Base-by-base conservation (phyloP, 2,888 invertebrate genomes). In the Pristionchus mayeri region DNA sequence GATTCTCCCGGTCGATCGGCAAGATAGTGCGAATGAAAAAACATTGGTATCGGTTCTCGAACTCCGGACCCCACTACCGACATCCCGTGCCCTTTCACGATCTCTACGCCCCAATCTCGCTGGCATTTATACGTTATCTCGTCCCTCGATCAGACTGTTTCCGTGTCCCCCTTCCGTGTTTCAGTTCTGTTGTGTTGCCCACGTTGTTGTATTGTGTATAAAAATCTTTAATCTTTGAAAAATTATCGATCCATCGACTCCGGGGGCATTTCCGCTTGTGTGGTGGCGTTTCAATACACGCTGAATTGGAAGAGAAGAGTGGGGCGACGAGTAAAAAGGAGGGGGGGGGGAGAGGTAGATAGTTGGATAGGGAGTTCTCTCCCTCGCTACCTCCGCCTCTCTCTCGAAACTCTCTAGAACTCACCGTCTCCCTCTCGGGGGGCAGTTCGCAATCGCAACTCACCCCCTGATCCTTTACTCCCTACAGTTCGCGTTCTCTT, bases 391-490 rank as follows among this genome's bases (percentile, higher is more conserved):
- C 24, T 34, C 16, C 34, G 27, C 34, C 40, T 34, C 67, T 67
- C 71, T 71, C 71, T 37, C 37, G 40, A 71, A 71, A 71, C 71
- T 71, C 71, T 71, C 71, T 71, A 71, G 71, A 71, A 71, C 71
- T 71, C 24, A n/a, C n/a, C n/a, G n/a, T n/a, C n/a, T n/a, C 40
- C 37, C 71, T 71, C 71, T 44, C 40, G 71, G 44, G n/a, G n/a
- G 44, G 71, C 71, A 71, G 71, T 71, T 71, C 71, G n/a, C 71
- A 71, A 40, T 71, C 71, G 63, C 34, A 63, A 63, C 63, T 63
- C 63, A 11, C 57, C n/a, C 54, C 21, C 44, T 71, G 71, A 71
- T 40, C 71, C 63, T 9, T 44, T 13, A 44, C 44, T 71, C 44
- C 21, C 67, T 67, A 6, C 40, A 9, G 7, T 44, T 44, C 67